These are phyloP conservation scores for Chloebia gouldiae DNA, from an alignment of 2,113 vertebrate species.

Conservation along the genomic window DNA sequence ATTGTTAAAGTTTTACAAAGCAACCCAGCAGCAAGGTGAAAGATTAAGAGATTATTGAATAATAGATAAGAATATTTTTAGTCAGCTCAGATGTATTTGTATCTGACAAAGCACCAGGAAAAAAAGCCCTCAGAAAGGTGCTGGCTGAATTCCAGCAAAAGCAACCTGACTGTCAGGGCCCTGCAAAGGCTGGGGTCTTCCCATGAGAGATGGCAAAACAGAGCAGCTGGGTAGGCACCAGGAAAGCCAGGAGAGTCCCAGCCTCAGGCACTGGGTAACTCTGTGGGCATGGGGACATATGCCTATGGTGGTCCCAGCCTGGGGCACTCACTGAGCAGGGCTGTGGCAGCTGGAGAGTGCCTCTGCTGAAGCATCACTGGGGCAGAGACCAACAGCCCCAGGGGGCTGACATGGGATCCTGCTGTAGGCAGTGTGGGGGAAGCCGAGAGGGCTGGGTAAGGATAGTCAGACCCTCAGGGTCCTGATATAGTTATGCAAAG, in stretches of 20 bases:
- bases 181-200: fast-evolving
- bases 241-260: background rate
- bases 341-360: background rate
- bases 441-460: background rate
- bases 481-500: background rate
- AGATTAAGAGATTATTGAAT: slow-evolving; percentile 43
- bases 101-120: background rate
- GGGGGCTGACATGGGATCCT: background rate
- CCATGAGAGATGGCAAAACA: background rate
- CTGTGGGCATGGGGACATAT: background rate
- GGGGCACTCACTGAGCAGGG: background rate
- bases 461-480: background rate
- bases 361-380: background rate
- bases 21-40: slow-evolving; percentile 58
- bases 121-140: background rate
- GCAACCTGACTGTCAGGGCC: background rate
- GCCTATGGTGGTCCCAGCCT: too few relatives aligned
- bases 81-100: background rate
- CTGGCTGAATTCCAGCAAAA: background rate
- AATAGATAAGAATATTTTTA: slow-evolving; percentile 55
- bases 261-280: fast-evolving
- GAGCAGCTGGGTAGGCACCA: fast-evolving
- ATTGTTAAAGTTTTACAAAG: slow-evolving; percentile 49
- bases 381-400: background rate
- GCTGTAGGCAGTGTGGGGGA: background rate